These are phyloP conservation scores for Yponomeuta sedellus DNA, from an alignment of 2,888 invertebrate genomes.

Conservation along the genomic window DNA sequence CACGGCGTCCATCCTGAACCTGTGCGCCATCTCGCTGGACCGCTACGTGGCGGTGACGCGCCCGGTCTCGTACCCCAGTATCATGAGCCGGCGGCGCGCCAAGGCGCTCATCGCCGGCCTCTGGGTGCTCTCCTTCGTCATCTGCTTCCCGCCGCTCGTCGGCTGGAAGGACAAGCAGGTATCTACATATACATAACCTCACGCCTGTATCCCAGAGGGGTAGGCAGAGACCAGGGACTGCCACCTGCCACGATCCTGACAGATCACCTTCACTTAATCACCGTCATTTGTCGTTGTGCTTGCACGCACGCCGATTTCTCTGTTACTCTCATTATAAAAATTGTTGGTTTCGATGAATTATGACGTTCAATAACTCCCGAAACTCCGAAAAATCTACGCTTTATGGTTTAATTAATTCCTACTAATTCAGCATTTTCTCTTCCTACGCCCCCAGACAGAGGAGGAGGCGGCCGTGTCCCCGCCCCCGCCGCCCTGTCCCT, in stretches of 20 bases:
- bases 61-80: conserved; percentile 96
- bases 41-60: conserved; percentile 97
- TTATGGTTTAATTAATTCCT: too few relatives aligned
- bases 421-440: neutral
- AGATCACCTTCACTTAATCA: too few relatives aligned
- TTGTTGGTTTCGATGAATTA: too few relatives aligned
- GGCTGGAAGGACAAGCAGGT: conserved; percentile 88
- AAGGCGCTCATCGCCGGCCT: conserved; percentile 92
- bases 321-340: conserved; percentile 14
- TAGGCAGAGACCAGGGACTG: too few relatives aligned
- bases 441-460: conserved; percentile 40
- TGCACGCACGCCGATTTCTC: too few relatives aligned
- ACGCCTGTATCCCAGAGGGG: too few relatives aligned
- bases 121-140: conserved; percentile 96
- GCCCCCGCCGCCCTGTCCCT: conserved; percentile 81
- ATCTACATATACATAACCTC: too few relatives aligned
- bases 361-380: too few relatives aligned
- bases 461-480: conserved; percentile 26
- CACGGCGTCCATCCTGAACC: conserved; percentile 96
- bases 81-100: conserved; percentile 90
- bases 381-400: too few relatives aligned
- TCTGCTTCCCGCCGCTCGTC: conserved; percentile 96
- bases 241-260: too few relatives aligned
- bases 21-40: conserved; percentile 96
- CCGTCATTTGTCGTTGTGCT: too few relatives aligned